phyloP scores from a whole-genome alignment of 2,113 vertebrate species.

The Asarcornis scutulata region DNA sequence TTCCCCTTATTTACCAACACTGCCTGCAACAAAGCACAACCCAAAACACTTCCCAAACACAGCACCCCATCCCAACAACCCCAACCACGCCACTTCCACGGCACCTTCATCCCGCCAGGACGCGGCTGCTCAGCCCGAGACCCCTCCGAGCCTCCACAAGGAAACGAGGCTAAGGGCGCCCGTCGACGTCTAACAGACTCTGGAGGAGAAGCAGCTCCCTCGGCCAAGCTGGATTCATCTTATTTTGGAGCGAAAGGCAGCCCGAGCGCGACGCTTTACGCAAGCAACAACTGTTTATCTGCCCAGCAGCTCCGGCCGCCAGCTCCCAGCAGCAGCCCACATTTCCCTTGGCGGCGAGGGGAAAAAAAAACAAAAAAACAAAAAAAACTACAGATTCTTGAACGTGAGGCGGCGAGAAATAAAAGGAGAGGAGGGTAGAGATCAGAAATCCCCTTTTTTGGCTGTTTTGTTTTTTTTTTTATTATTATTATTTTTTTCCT shows the following conservation, averaged over 20 bases:
- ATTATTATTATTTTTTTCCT: too few relatives aligned
- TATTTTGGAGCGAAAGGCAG: neutral
- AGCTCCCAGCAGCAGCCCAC: neutral
- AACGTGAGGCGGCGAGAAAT: neutral
- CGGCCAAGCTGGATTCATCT: neutral
- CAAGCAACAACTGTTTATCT: conserved; percentile 8
- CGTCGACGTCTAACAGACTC: neutral
- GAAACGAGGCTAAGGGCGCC: neutral
- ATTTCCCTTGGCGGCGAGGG: neutral
- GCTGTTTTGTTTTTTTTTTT: too few relatives aligned
- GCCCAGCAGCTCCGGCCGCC: neutral
- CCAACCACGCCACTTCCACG: neutral
- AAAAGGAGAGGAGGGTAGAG: neutral
- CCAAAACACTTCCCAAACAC: neutral
- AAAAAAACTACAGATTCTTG: neutral
- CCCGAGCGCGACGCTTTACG: neutral
- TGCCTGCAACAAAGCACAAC: neutral
- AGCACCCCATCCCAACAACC: fast-evolving
- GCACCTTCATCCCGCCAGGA: neutral
- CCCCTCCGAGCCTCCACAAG: neutral
- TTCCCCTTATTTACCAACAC: neutral
- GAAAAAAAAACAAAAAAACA: neutral
- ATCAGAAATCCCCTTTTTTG: neutral
- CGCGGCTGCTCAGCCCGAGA: neutral
- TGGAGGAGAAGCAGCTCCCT: neutral